Percentiles rank a stretch among this genome's conserved stretches.
Conservation (phyloP, 2,888 invertebrate genomes). For the Aromia moschata region DNA sequence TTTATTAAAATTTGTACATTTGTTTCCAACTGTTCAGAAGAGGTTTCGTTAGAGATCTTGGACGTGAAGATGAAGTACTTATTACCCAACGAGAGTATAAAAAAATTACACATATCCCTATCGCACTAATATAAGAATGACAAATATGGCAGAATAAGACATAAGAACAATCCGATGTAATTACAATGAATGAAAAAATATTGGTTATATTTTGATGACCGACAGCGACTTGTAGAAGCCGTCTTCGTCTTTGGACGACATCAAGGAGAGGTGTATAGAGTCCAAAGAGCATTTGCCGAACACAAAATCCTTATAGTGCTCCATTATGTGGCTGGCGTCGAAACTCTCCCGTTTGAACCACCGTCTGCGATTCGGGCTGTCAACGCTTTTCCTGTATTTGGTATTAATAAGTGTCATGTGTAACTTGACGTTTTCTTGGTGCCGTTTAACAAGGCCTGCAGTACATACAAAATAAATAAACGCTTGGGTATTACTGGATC, state of each 20-base stretch:
- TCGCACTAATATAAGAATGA: too few relatives aligned
- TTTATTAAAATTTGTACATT: not conserved
- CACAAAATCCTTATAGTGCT: conserved; percentile 72
- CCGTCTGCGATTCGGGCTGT: conserved; percentile 46
- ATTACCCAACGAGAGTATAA: too few relatives aligned
- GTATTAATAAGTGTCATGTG: conserved; percentile 77
- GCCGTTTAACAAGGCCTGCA: conserved; percentile 66
- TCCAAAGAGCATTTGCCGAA: conserved; percentile 77
- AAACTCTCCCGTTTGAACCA: conserved; percentile 63
- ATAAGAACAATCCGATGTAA: too few relatives aligned
- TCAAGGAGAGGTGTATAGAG: conserved; percentile 77
- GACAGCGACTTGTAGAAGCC: conserved; percentile 69
- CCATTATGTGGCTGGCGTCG: conserved; percentile 72
- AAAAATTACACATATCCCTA: too few relatives aligned
- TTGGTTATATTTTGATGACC: conserved; percentile 33
- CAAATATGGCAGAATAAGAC: too few relatives aligned
- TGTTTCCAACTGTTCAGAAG: not conserved
- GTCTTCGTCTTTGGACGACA: conserved; percentile 63
- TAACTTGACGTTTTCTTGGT: conserved; percentile 75
- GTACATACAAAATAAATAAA: too few relatives aligned
- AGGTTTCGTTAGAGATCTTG: not conserved
- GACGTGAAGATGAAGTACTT: too few relatives aligned
- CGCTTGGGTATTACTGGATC: too few relatives aligned
- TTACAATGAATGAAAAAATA: too few relatives aligned
- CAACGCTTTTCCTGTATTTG: conserved; percentile 44